Percentiles rank a stretch among this genome's conserved stretches.
Conservation (phyloP, 1,140 invertebrate species). For the Pogonus chalceus region DNA sequence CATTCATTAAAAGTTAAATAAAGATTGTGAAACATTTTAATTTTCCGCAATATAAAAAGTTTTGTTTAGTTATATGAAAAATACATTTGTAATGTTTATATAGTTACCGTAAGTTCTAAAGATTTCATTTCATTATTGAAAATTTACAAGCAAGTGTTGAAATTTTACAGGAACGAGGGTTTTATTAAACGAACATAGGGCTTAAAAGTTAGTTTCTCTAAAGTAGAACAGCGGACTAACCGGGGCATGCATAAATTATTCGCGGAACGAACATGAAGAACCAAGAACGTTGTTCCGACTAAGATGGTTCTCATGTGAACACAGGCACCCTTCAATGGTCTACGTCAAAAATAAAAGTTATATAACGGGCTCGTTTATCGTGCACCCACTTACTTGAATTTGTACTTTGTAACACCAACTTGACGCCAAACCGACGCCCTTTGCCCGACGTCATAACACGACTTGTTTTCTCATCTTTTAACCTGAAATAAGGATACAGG, state of each 20-base stretch:
- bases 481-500: too few relatives aligned
- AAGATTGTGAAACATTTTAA: too few relatives aligned
- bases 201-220: neutral
- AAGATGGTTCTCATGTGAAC: too few relatives aligned
- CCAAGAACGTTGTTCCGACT: neutral
- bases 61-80: too few relatives aligned
- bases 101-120: too few relatives aligned
- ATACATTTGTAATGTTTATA: too few relatives aligned
- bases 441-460: neutral
- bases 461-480: neutral
- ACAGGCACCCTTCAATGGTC: neutral
- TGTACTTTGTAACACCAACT: conserved; percentile 2
- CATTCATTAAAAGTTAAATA: too few relatives aligned
- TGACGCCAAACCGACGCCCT: neutral
- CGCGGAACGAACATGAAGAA: neutral
- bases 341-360: neutral
- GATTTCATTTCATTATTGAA: conserved; percentile 1
- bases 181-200: neutral
- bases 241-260: neutral
- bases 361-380: neutral
- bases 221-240: neutral
- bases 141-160: neutral
- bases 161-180: neutral
- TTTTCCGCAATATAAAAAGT: too few relatives aligned
- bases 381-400: conserved; percentile 2